Base-by-base conservation (phyloP, 2,113 vertebrate genomes). In the Triplophysa siluroides region DNA sequence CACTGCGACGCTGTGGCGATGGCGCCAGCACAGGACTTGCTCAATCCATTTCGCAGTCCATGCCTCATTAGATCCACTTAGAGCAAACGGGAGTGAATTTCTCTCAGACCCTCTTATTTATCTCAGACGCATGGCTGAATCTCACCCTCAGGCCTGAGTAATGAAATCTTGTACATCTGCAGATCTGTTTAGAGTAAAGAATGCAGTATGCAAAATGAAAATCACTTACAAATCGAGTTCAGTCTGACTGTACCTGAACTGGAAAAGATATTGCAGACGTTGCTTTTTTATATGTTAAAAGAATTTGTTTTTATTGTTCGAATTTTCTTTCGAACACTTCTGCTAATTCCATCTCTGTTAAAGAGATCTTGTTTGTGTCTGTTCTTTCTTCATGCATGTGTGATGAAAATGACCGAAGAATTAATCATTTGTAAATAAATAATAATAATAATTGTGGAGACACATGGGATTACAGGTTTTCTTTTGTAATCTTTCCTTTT, bases 21-120 rank as follows among this genome's bases (percentile, higher is more conserved):
- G 18, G 54, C 19, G 29, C 21, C 78, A 80, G 5, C 11, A 19
- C 56, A 11, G 72, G 56, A 62, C 23, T 62, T 56, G 19, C 38
- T 16, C n/a, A 58, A 60, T 75, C 14, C 56, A 75, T 62, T 75
- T 74, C 29, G 54, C 21, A 58, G 78, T 47, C 38, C 47, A 65
- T 41, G 78, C 60, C 65, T 74, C 78, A 80, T 80, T 80, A 66
- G 62, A 65, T 54, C 62, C 45, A 72, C 45, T 72, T 72, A 65
- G 29, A 52, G 43, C 67, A 33, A 79, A 71, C 61, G 56, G 7
- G 54, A 60, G 21, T 9, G 68, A 43, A 60, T 72, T 63, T 73
- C 58, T 61, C 72, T 62, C 58, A 72, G 52, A 73, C 52, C 19
- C 54, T 21, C 52, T 73, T 75, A 75, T 75, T 75, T 63, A 74